Conservation (phyloP, 2,113 vertebrate species). For the Edolisoma coerulescens region DNA sequence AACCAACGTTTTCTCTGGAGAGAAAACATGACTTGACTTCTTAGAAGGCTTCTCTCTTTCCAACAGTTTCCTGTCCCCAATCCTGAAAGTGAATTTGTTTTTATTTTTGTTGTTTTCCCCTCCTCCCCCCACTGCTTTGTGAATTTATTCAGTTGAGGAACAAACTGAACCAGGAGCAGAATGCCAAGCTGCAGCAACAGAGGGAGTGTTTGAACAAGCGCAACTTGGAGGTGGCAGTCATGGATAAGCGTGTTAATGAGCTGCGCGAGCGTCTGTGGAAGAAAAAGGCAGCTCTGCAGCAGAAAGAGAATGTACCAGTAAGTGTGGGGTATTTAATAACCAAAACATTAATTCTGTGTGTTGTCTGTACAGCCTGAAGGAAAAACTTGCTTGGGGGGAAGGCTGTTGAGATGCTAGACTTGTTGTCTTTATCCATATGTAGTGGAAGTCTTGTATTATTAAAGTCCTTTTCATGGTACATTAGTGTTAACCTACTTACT, state of each 20-base stretch:
- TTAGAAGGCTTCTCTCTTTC: neutral
- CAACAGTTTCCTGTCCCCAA: neutral
- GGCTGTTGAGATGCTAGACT: neutral
- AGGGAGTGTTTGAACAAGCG: slow-evolving; percentile 94
- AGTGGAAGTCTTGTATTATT: neutral
- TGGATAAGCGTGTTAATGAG: slow-evolving; percentile 95
- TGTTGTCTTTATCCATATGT: neutral
- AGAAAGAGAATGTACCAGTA: slow-evolving; percentile 92
- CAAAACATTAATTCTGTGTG: neutral
- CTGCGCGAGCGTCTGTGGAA: slow-evolving; percentile 95
- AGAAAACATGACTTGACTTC: neutral
- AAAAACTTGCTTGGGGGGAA: neutral
- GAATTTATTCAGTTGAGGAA: slow-evolving; percentile 86
- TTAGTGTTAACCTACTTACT: neutral
- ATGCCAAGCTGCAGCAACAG: slow-evolving; percentile 92
- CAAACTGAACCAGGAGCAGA: slow-evolving; percentile 96
- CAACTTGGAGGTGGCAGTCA: slow-evolving; percentile 90
- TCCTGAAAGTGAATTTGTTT: slow-evolving; percentile 34
- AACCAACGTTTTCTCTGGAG: neutral
- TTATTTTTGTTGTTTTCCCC: slow-evolving; percentile 38
- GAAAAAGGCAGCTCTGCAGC: slow-evolving; percentile 95
- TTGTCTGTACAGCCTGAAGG: neutral
- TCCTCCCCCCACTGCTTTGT: neutral
- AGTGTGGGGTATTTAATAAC: slow-evolving; percentile 49
- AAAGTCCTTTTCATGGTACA: neutral